phyloP scores from a whole-genome alignment of 2,797 vertebrate species.

The Galagoides demidoff region DNA sequence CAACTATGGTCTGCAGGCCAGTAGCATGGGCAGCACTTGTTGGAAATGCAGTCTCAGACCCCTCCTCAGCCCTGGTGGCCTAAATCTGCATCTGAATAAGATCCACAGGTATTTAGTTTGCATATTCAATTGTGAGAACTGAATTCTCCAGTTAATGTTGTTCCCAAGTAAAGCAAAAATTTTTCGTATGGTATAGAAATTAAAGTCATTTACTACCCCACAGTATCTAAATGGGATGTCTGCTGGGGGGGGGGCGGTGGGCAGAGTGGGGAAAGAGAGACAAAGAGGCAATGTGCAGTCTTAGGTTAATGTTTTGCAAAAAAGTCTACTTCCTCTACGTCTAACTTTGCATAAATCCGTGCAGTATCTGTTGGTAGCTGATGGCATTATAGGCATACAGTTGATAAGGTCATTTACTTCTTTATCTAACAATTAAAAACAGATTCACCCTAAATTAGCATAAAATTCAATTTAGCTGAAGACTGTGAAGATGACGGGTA shows the following conservation, averaged over 20 bases:
- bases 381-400: background rate
- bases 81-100: background rate
- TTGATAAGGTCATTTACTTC: background rate
- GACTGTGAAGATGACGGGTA: background rate
- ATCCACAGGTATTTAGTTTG: background rate
- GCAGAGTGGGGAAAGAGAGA: background rate
- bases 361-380: background rate
- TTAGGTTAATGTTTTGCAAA: background rate
- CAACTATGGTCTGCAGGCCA: background rate
- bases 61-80: background rate
- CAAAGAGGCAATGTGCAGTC: background rate
- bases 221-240: background rate
- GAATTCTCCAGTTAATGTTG: background rate
- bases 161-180: background rate
- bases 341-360: background rate
- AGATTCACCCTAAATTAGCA: background rate
- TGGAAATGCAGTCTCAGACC: background rate
- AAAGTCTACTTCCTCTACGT: background rate
- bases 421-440: slow-evolving; percentile 15
- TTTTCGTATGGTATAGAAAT: background rate
- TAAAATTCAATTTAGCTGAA: background rate
- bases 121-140: slow-evolving; percentile 22
- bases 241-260: background rate
- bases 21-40: background rate
- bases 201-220: background rate